phyloP scores from a whole-genome alignment of 1,140 invertebrate species.

The Pissodes strobi region DNA sequence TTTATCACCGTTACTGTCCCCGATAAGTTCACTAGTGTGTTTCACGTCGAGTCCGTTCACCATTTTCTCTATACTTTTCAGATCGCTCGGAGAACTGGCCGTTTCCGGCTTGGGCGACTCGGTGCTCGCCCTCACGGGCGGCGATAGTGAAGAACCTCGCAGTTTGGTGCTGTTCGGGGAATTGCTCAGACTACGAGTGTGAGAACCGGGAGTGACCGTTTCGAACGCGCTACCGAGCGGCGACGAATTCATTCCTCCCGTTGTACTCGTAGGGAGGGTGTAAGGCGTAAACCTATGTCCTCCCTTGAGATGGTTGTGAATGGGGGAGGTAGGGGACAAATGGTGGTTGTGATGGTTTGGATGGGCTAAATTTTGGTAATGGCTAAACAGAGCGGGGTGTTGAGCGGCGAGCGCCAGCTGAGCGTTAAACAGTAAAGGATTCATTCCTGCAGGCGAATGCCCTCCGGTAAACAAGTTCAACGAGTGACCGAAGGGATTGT shows the following conservation, averaged over 20 bases:
- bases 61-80: slow-evolving; percentile 97
- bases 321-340: slow-evolving; percentile 56
- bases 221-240: slow-evolving; percentile 79
- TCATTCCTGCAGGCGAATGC: slow-evolving; percentile 63
- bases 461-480: slow-evolving; percentile 63
- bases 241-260: slow-evolving; percentile 56
- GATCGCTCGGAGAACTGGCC: slow-evolving; percentile 67
- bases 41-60: slow-evolving; percentile 89
- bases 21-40: slow-evolving; percentile 41
- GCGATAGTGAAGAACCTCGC: slow-evolving; percentile 59
- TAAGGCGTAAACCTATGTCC: slow-evolving; percentile 84
- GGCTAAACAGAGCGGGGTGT: slow-evolving; percentile 74
- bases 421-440: slow-evolving; percentile 80
- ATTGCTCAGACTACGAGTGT: slow-evolving; percentile 68
- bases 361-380: slow-evolving; percentile 65
- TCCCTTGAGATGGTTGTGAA: slow-evolving; percentile 59
- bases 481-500: slow-evolving; percentile 72
- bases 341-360: slow-evolving; percentile 59
- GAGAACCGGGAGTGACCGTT: slow-evolving; percentile 75
- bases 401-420: slow-evolving; percentile 80
- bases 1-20: slow-evolving; percentile 44
- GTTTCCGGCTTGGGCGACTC: slow-evolving; percentile 52
- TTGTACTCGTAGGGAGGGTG: slow-evolving; percentile 64
- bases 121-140: slow-evolving; percentile 59
- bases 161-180: slow-evolving; percentile 60